phyloP scores from a whole-genome alignment of 2,888 invertebrate species.

The Pachydiplax longipennis region DNA sequence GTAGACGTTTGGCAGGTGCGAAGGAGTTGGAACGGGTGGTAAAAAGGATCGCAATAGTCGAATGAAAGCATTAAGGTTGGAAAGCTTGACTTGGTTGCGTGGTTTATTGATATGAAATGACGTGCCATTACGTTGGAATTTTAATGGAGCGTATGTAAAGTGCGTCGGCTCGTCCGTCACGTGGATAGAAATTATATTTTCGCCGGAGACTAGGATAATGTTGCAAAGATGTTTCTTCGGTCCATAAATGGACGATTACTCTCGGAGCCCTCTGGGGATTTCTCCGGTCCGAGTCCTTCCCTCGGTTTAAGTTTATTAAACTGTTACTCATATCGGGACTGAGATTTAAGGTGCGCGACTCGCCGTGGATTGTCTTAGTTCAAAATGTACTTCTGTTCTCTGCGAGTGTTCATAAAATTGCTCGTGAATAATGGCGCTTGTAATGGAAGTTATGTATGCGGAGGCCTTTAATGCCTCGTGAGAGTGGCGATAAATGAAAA shows the following conservation, averaged over 20 bases:
- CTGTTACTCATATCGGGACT: slow-evolving; percentile 1
- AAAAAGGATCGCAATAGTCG: neutral
- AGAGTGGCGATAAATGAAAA: neutral
- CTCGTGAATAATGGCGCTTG: neutral
- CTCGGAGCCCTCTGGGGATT: neutral
- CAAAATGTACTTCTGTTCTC: neutral
- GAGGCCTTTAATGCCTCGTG: neutral
- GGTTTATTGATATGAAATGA: slow-evolving; percentile 18
- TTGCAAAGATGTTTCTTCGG: neutral
- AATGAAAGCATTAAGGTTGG: slow-evolving; percentile 5
- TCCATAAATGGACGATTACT: slow-evolving; percentile 14
- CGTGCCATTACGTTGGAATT: slow-evolving; percentile 23
- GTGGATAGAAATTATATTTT: neutral
- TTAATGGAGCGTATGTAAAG: slow-evolving; percentile 13
- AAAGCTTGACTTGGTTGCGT: neutral
- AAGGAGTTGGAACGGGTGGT: neutral
- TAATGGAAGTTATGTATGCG: neutral
- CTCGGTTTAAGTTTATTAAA: neutral
- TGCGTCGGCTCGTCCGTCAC: neutral
- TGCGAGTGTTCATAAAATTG: neutral
- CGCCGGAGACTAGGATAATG: neutral
- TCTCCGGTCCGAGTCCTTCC: neutral
- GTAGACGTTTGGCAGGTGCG: neutral
- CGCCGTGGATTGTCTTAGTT: neutral
- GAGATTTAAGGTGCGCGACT: neutral